Base-by-base conservation (phyloP, 2,888 invertebrate genomes). In the Nephrotoma guestfalica region DNA sequence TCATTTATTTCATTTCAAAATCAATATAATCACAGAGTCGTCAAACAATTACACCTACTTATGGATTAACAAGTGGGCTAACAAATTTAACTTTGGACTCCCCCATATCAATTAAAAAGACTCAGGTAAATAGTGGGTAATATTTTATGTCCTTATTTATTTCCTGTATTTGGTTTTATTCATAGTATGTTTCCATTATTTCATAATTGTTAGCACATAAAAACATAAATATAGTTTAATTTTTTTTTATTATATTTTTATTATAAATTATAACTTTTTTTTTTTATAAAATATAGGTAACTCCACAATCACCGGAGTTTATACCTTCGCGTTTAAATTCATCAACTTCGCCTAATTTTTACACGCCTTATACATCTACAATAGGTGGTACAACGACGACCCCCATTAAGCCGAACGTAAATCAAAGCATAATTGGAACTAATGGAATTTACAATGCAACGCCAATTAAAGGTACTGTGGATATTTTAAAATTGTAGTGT, bases 291-390 rank as follows among this genome's bases (percentile, higher is more conserved):
- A 41, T 84, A 41, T 41, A 84, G 92, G 92, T 93, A 89, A 91
- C 92, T 86, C 91, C 92, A 87, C 93, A 93, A 89, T 92, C 93
- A 88, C 92, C 93, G 87, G 93, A 93, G 90, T 93, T 93, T 91
- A 92, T 93, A 90, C 92, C 93, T 89, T 91, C 91, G 88, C 90
- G 91, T 89, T 89, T 91, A 88, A 91, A 89, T 88, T 90, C 91
- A 86, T 87, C 87, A 15, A 57, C 57, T 88, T 90, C 91, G 87
- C 90, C 91, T 87, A 91, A 90, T 88, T 91, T 91, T 88, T 91
- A 91, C 88, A 89, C 91, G 89, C 90, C 91, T 89, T 91, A 91
- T 89, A 89, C 89, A 87, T 87, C 86, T 87, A 88, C 88, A 84
- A 88, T 88, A 87, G 88, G 88, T 18, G 88, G 88, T 86, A 89